Evolutionary conservation across 2,797 vertebrate genomes (phyloP).

Genomic region (Sebastes glaucus): DNA sequence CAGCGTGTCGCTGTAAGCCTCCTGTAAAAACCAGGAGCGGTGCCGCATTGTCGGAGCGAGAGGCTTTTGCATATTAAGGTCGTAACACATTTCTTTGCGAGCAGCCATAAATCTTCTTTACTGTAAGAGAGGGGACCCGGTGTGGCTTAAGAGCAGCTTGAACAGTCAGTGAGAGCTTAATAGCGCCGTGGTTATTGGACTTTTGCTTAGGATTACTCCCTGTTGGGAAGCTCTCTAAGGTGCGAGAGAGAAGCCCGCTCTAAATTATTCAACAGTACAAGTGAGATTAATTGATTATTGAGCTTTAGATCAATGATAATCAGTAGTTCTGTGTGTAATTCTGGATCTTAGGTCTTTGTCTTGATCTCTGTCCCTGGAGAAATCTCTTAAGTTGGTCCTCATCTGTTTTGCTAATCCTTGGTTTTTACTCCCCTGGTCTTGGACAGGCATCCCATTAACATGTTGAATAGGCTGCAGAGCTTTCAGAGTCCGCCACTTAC

Average conservation of each 20-base stretch:
- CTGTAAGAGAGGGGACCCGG: slow-evolving; percentile 39
- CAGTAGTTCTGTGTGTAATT: slow-evolving; percentile 64
- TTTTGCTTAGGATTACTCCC: slow-evolving; percentile 52
- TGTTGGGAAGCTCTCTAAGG: slow-evolving; percentile 31
- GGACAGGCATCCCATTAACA: slow-evolving; percentile 36
- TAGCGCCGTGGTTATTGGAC: slow-evolving; percentile 34
- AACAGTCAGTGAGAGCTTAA: slow-evolving; percentile 35
- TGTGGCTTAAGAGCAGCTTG: slow-evolving; percentile 50
- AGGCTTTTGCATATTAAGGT: slow-evolving; percentile 55
- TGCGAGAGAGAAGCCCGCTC: slow-evolving; percentile 13
- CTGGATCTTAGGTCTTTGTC: slow-evolving; percentile 52
- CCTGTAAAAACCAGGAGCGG: slow-evolving; percentile 49
- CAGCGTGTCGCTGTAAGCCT: slow-evolving; percentile 41
- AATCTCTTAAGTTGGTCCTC: slow-evolving; percentile 53
- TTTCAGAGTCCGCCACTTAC: slow-evolving; percentile 1
- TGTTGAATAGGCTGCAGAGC: slow-evolving; percentile 34
- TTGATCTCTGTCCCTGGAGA: slow-evolving; percentile 59
- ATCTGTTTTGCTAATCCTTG: slow-evolving; percentile 62
- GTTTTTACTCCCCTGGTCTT: slow-evolving; percentile 33
- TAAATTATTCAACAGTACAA: slow-evolving; percentile 62
- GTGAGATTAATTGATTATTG: slow-evolving; percentile 75
- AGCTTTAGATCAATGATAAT: slow-evolving; percentile 73
- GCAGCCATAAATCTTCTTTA: slow-evolving; percentile 65
- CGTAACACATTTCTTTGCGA: slow-evolving; percentile 38
- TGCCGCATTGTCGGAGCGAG: slow-evolving; percentile 14